Base-by-base conservation (phyloP, 2,113 vertebrate species). In the Atlantisia rogersi region DNA sequence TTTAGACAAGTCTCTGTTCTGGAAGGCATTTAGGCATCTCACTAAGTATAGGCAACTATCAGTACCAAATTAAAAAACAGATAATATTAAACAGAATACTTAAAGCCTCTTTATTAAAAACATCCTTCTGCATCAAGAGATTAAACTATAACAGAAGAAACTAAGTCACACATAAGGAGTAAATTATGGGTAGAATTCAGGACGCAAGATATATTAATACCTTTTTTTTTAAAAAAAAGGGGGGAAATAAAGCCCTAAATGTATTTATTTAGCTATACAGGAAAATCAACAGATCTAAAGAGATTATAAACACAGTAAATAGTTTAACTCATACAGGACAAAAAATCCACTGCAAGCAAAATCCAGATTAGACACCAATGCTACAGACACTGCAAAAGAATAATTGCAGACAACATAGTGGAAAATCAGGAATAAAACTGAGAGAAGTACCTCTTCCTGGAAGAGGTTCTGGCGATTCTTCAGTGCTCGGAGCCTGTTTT, bases 391-490 rank as follows among this genome's bases (percentile, higher is more conserved):
- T 29, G 16, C 5, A 4, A 56, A 71, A 88, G 21, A 60, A 58
- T 53, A 59, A 8, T 70, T 68, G 59, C 65, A 64, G 42, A 75
- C 13, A 93, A 29, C 5, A 3, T 2, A 11, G 6, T 59, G 9
- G 55, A 92, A 91, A 80, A 83, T 15, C 18, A 62, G 21, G 17
- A 92, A 17, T 35, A 92, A 89, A 95, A 91, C 10, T 22, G 74
- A 87, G 70, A 82, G 17, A 80, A 92, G 8, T 97, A 99, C 99
- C 99, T 99, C 99, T 97, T 99, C 99, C 96, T 99, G 99, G 96
- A 99, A 99, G 93, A 99, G 99, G 92, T 99, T 99, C 97, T 99
- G 99, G 29, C 99, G 97, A 86, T 99, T 99, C 98, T 99, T 99
- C 86, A 99, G 97, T 35, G 99, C 99, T 82, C 99, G 97, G 42